Evolutionary conservation across 1,140 invertebrate species (phyloP).

Genomic region (Drosophila kikkawai): DNA sequence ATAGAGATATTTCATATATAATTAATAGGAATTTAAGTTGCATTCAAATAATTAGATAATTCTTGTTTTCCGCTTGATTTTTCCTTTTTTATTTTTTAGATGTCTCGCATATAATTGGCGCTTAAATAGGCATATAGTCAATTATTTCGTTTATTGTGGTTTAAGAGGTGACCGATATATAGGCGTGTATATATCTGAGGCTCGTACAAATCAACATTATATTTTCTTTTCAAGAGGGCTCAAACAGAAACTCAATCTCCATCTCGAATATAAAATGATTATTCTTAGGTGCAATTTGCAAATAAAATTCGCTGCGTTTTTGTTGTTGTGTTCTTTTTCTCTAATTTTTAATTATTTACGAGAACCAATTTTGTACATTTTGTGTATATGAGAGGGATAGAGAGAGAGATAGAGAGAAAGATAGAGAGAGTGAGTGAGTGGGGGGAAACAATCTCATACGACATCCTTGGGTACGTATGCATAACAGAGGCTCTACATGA

Average conservation of each 20-base stretch:
- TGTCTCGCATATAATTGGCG: conserved; percentile 68
- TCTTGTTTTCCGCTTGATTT: conserved; percentile 39
- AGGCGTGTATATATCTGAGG: conserved; percentile 49
- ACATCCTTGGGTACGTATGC: conserved; percentile 17
- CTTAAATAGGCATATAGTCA: conserved; percentile 70
- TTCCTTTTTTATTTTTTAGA: conserved; percentile 31
- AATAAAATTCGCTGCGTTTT: conserved; percentile 74
- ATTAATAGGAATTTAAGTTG: conserved; percentile 84
- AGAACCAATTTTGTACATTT: conserved; percentile 83
- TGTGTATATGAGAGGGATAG: conserved; percentile 29
- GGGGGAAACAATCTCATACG: conserved; percentile 39
- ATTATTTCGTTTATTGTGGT: conserved; percentile 68
- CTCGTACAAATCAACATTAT: conserved; percentile 59
- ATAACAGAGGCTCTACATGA: conserved; percentile 76
- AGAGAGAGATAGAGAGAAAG: conserved; percentile 2
- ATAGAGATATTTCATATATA: conserved; percentile 79
- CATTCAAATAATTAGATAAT: conserved; percentile 76
- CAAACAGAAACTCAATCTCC: conserved; percentile 53
- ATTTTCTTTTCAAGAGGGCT: conserved; percentile 44
- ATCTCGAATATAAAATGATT: conserved; percentile 40
- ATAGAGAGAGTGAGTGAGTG: conserved; percentile 9
- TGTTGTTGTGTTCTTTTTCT: conserved; percentile 36
- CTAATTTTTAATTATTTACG: conserved; percentile 68
- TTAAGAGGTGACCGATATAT: conserved; percentile 62
- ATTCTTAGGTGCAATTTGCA: conserved; percentile 66